phyloP scores from a whole-genome alignment of 2,888 invertebrate genomes.

The Andricus quercusramuli region DNA sequence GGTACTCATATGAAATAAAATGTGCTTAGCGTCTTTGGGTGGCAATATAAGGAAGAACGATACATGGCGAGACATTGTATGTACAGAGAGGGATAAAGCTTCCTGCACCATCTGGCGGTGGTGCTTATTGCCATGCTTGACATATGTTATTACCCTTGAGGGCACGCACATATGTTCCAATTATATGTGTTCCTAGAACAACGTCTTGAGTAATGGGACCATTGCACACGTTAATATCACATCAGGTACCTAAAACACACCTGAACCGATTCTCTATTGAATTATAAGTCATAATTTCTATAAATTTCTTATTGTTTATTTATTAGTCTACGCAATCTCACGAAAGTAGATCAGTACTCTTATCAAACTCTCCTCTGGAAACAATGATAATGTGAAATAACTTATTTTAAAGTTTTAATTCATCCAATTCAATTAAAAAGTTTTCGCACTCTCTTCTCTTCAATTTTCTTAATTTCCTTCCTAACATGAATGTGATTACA shows the following conservation, averaged over 20 bases:
- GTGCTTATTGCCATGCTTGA: slow-evolving; percentile 42
- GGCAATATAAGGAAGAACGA: slow-evolving; percentile 37
- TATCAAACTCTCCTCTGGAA: background rate
- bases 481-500: background rate
- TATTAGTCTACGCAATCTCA: background rate
- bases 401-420: background rate
- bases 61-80: slow-evolving; percentile 16
- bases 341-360: background rate
- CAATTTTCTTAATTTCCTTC: background rate
- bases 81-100: slow-evolving; percentile 19
- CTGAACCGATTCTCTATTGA: background rate
- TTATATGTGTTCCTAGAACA: slow-evolving; percentile 40
- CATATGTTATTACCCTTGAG: slow-evolving; percentile 42
- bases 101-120: slow-evolving; percentile 36
- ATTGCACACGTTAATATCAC: slow-evolving; percentile 29
- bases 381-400: background rate
- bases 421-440: background rate
- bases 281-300: background rate
- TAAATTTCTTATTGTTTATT: background rate
- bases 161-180: slow-evolving; percentile 40
- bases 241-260: background rate
- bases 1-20: slow-evolving; percentile 19
- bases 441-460: background rate
- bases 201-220: slow-evolving; percentile 28
- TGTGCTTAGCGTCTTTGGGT: slow-evolving; percentile 6